phyloP scores from a whole-genome alignment of 2,888 invertebrate genomes.

The Thymelicus sylvestris region DNA sequence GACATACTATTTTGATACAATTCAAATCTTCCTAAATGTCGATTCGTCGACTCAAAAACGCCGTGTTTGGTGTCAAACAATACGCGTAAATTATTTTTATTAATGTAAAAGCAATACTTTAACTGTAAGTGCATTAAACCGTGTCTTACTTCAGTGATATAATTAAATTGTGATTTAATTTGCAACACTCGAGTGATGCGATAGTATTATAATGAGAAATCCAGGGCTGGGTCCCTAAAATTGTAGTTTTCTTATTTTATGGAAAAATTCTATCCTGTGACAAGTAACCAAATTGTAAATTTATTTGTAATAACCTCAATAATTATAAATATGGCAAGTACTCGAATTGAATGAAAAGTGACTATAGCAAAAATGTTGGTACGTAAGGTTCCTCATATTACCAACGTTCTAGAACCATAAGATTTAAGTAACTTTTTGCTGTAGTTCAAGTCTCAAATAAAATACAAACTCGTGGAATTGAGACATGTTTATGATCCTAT shows the following conservation, averaged over 20 bases:
- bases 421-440: too few relatives aligned
- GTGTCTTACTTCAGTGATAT: slow-evolving; percentile 21
- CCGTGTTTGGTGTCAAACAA: too few relatives aligned
- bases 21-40: too few relatives aligned
- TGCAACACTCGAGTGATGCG: slow-evolving; percentile 7
- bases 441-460: too few relatives aligned
- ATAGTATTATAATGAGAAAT: slow-evolving; percentile 14
- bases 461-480: too few relatives aligned
- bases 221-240: slow-evolving; percentile 26
- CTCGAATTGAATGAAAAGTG: slow-evolving; percentile 14
- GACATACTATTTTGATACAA: too few relatives aligned
- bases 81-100: neutral
- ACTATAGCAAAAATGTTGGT: neutral
- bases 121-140: slow-evolving; percentile 23
- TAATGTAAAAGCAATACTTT: slow-evolving; percentile 24
- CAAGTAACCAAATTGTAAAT: neutral
- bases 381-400: neutral
- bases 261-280: too few relatives aligned
- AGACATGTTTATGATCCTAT: too few relatives aligned
- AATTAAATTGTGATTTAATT: slow-evolving; percentile 25
- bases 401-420: too few relatives aligned
- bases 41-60: too few relatives aligned
- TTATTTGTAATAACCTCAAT: slow-evolving; percentile 10
- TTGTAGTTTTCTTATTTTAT: slow-evolving; percentile 4
- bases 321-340: slow-evolving; percentile 15